phyloP scores from a whole-genome alignment of 2,797 vertebrate species.

The Eulemur mongoz region DNA sequence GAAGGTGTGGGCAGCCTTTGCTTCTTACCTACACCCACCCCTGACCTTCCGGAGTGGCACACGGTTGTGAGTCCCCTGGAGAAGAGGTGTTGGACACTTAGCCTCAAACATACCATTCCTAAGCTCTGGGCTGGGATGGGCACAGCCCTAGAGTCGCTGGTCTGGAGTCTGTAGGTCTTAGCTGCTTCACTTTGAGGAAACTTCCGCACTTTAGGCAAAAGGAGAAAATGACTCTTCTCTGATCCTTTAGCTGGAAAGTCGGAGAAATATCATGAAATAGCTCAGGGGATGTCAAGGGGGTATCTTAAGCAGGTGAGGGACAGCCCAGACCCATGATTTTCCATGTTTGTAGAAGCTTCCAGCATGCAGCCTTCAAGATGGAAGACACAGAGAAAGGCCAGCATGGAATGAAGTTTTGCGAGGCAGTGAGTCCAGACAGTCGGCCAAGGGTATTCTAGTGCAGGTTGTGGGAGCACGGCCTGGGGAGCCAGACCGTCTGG shows the following conservation, averaged over 20 bases:
- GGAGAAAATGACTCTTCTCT: background rate
- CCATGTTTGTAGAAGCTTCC: constrained; percentile 17
- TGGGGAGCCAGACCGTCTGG: background rate
- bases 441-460: background rate
- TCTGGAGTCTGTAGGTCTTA: background rate
- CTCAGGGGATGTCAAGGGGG: background rate
- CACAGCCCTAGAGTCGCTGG: too few relatives aligned
- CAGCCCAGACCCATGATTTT: background rate
- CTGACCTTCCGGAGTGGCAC: background rate
- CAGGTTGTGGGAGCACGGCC: background rate
- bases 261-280: background rate
- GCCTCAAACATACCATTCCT: background rate
- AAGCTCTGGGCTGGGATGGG: background rate
- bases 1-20: background rate
- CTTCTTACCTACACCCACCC: background rate
- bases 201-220: background rate
- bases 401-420: background rate
- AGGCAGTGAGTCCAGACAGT: background rate
- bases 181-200: background rate
- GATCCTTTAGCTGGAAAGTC: background rate
- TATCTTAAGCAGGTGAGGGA: background rate
- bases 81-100: background rate
- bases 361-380: background rate
- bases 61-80: background rate
- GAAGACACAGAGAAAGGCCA: background rate